Base-by-base conservation (phyloP, 2,888 invertebrate species). In the Tigriopus californicus region DNA sequence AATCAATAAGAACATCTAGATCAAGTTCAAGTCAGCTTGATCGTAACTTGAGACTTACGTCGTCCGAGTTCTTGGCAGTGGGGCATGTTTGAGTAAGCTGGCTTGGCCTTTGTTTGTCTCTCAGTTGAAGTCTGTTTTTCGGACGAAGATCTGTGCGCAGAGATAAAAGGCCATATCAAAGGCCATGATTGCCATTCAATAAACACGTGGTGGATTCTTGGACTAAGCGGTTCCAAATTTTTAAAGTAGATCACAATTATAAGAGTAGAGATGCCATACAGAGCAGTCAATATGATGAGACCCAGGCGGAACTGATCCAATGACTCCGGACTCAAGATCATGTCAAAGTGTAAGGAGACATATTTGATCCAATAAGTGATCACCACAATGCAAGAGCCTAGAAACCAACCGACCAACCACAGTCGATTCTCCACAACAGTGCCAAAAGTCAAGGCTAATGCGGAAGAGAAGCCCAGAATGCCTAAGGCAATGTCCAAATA, bases 401-500 rank as follows among this genome's bases (percentile, higher is more conserved):
- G 44, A 11, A 25, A 44, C 56, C 56, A 56, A 33, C 15, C 44
- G 13, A n/a, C 42, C 6, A 56, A 18, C 56, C 56, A 56, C 11
- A 46, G 42, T 56, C 44, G 42, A 2, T 13, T 12, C 46, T 56
- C 56, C 12, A 56, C 56, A 25, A 41, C 13, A n/a, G 56, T 11
- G 5, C 56, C 56, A 42, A 44, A 56, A n/a, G 46, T 56, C 24
- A 56, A 46, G 22, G 56, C 56, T 1, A 56, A 22, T n/a, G 22
- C 33, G 8, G 46, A 44, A 11, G 33, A 15, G 33, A 56, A 56
- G 22, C 25, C 56, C 12, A 56, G 13, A 1, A 56, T 18, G 18
- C 56, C 56, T 2, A 56, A 56, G 24, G 13, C 13, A n/a, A 56
- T 56, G 5, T 56, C 56, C 52, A 52, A 13, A 52, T 52, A 52